Base-by-base conservation (phyloP, 1,140 invertebrate genomes). In the Drosophila fuyamai region DNA sequence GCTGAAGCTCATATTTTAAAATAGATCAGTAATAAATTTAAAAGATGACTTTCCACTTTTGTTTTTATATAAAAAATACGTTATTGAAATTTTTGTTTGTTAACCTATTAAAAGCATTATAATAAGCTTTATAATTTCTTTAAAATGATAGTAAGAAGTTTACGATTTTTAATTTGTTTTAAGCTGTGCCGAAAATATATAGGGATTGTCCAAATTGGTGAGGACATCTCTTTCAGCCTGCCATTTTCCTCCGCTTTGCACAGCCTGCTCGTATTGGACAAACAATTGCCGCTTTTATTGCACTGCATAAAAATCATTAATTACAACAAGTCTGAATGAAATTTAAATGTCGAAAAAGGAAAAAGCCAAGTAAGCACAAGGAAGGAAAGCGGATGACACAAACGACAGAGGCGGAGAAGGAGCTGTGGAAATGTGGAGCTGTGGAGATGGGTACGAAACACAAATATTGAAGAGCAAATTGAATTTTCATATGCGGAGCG, bases 391-490 rank as follows among this genome's bases (percentile, higher is more conserved):
- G 59, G 60, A 51, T 66, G 65, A 53, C 38, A 68, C 47, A 66
- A 29, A 36, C 46, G 61, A 12, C 36, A 27, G 61, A 32, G 13
- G 18, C 27, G 44, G 18, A 40, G 70, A 5, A 32, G 14, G 44
- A 14, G n/a, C 35, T 23, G 23, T 23, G 23, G 23, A 23, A 23
- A 23, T 23, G 23, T 23, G 23, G 23, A 41, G 27, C 29, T 10
- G 2, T 7, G 12, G 12, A 16, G 29, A 35, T 51, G 16, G 38
- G 38, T 46, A 65, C 18, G 63, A 47, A 55, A 75, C 51, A 70
- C 83, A 86, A 86, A 86, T 88, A 88, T 86, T 86, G 82, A 81
- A 86, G 80, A 76, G 76, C 82, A 85, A 85, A 85, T 85, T 85
- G 82, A 85, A 85, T 85, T 85, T 85, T 85, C 78, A 85, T 85